These are phyloP conservation scores for Isurus oxyrinchus DNA, from an alignment of 2,113 vertebrate species.

Conservation along the genomic window DNA sequence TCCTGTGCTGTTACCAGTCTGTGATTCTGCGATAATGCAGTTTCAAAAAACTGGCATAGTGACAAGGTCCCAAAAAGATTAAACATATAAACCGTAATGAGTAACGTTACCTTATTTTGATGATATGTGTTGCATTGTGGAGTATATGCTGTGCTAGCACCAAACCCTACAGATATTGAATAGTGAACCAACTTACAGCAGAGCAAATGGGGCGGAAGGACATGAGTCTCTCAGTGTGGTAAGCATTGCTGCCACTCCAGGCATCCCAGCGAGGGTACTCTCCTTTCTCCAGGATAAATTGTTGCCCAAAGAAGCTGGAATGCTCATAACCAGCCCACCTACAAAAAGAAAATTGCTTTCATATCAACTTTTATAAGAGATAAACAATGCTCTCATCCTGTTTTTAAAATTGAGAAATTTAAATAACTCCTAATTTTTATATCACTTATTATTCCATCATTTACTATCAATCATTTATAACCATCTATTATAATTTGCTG, in stretches of 20 bases:
- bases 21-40: not conserved
- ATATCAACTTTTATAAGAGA: not conserved
- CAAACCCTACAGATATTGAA: not conserved
- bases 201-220: slow-evolving; percentile 94
- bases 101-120: not conserved
- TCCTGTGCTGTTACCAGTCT: not conserved
- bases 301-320: slow-evolving; percentile 88
- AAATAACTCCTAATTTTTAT: not conserved
- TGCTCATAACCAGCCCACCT: slow-evolving; percentile 94
- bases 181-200: slow-evolving; percentile 66
- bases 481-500: not conserved
- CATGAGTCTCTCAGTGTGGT: slow-evolving; percentile 90
- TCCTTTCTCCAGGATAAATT: slow-evolving; percentile 92
- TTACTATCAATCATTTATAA: not conserved
- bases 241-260: slow-evolving; percentile 94
- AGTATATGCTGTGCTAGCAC: not conserved
- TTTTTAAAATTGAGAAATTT: not conserved
- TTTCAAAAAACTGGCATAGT: not conserved
- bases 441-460: not conserved
- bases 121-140: not conserved
- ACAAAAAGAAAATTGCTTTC: slow-evolving; percentile 25
- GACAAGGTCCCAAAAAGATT: not conserved
- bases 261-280: slow-evolving; percentile 93
- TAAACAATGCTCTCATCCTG: not conserved
- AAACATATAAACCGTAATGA: not conserved